phyloP scores from a whole-genome alignment of 1,140 invertebrate species.

The Anoplolepis gracilipes region DNA sequence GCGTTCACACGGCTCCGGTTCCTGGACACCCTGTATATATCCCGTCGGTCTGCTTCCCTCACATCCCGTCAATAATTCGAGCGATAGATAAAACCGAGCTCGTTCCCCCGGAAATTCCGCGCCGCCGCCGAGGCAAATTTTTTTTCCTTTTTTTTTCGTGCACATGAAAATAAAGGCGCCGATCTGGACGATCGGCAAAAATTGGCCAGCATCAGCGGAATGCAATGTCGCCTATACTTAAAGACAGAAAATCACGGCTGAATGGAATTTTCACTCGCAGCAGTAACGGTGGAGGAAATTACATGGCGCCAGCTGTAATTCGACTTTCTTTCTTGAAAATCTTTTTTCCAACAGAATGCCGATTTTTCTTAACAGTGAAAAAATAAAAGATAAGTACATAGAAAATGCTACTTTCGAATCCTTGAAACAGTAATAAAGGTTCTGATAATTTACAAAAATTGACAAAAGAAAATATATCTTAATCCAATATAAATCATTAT shows the following conservation, averaged over 20 bases:
- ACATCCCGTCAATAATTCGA: constrained; percentile 58
- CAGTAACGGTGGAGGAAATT: not conserved
- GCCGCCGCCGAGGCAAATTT: constrained; percentile 49
- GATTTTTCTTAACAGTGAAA: not conserved
- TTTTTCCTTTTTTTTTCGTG: constrained; percentile 45
- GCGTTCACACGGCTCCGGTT: not conserved
- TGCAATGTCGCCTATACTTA: constrained; percentile 32
- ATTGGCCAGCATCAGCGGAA: constrained; percentile 45
- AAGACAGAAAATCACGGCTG: not conserved
- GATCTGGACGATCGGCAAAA: constrained; percentile 40
- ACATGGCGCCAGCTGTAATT: too few species aligned
- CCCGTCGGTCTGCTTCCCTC: constrained; percentile 31
- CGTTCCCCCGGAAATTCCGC: constrained; percentile 50
- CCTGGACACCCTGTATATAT: constrained; percentile 47
- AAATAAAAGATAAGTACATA: not conserved
- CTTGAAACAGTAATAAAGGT: not conserved
- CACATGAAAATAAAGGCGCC: constrained; percentile 45
- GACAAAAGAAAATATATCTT: not conserved
- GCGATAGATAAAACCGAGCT: constrained; percentile 57
- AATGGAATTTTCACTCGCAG: not conserved
- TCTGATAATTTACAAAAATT: not conserved
- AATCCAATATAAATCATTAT: not conserved
- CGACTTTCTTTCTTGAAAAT: not conserved
- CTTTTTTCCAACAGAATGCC: not conserved
- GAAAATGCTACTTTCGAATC: not conserved